These are phyloP conservation scores for Tringa solitaria DNA, from an alignment of 2,113 vertebrate species.

Conservation along the genomic window DNA sequence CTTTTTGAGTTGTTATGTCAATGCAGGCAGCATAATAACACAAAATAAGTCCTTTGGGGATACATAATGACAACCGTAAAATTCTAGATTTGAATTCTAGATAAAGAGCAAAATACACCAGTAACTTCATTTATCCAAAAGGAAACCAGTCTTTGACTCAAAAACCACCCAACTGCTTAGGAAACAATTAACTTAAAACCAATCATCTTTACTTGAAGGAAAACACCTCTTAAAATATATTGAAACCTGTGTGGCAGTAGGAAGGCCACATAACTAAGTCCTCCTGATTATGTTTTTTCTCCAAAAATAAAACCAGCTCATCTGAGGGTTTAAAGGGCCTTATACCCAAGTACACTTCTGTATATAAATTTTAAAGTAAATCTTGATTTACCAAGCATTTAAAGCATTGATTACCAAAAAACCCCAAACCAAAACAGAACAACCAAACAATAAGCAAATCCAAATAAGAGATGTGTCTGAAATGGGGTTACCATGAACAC, in stretches of 20 bases:
- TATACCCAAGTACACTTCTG: not conserved
- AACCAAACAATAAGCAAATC: not conserved
- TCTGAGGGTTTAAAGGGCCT: not conserved
- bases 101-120: not conserved
- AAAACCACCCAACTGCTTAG: not conserved
- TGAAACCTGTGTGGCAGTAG: not conserved
- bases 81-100: not conserved
- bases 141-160: not conserved
- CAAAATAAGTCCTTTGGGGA: not conserved
- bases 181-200: not conserved
- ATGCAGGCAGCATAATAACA: not conserved
- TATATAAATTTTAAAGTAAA: not conserved
- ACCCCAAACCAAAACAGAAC: not conserved
- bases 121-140: not conserved
- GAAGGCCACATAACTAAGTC: not conserved
- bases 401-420: not conserved
- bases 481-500: not conserved
- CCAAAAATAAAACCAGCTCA: not conserved
- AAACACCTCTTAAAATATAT: not conserved
- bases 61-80: not conserved
- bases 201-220: not conserved
- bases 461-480: not conserved
- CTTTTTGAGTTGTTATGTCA: not conserved
- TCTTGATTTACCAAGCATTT: not conserved
- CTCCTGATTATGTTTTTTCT: accelerated